Base-by-base conservation (phyloP, 2,888 invertebrate species). In the Amphipyra berbera region DNA sequence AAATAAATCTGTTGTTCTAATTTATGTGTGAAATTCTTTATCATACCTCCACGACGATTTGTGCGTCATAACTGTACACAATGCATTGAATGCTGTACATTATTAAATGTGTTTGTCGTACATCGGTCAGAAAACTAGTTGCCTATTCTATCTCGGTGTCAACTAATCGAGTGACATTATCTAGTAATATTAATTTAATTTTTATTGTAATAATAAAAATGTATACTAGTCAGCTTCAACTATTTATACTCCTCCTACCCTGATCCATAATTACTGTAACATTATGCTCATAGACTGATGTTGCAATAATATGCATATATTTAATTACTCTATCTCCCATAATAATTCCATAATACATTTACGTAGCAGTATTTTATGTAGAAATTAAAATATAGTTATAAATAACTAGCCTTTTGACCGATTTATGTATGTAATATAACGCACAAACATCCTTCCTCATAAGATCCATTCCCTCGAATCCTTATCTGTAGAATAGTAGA, bases 1-100 rank as follows among this genome's bases (percentile, higher is more conserved):
- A 94, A 95, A 95, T 95, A 95, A 95, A 95, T 93, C 94, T 95
- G 92, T 95, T 94, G 93, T 94, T 93, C 90, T 89, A 89, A 92
- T 83, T 86, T 87, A 82, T 90, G 94, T 95, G 92, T 93, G 85
- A 89, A 91, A 87, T 94, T 93, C 89, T 90, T 95, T 94, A 84
- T 86, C 78, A 84, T 79, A 90, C 94, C 93, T 91, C 78, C 75
- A 83, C 84, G 87, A 86, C 86, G 87, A 85, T 89, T 91, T 91
- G 93, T 95, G 94, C 93, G 93, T 90, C 68, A 75, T 75, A 65
- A 66, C 78, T 77, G 81, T 81, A 81, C 73, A 68, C 68, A 75
- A 76, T 64, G 73, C 68, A 54, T 70, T 50, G 38, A 70, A 71
- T 67, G 59, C 79, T 82, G 73, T 78, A 70, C 81, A 79, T 61